Percentiles rank a stretch among this genome's conserved stretches.
Conservation (phyloP, 2,888 invertebrate genomes). For the Eupithecia subumbrata region DNA sequence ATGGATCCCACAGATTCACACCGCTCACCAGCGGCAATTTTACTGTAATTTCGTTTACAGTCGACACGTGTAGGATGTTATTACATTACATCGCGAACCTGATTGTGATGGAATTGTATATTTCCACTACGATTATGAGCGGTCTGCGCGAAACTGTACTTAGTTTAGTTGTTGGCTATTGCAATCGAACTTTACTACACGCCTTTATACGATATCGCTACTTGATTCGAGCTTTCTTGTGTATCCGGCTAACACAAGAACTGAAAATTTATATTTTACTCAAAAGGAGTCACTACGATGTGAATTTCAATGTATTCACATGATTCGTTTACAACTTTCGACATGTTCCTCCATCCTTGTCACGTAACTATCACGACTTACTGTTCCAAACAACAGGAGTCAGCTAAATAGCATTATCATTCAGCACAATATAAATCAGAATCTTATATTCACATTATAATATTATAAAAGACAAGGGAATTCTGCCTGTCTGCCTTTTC, state of each 20-base stretch:
- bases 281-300: background rate
- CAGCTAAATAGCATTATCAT: background rate
- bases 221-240: background rate
- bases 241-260: background rate
- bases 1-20: background rate
- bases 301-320: background rate
- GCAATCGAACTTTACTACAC: background rate
- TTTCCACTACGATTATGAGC: conserved; percentile 18
- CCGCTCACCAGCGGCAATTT: conserved; percentile 24
- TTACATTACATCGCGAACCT: conserved; percentile 40
- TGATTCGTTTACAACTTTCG: background rate
- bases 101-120: conserved; percentile 30
- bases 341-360: background rate
- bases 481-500: background rate
- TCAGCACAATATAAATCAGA: background rate
- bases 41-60: conserved; percentile 36
- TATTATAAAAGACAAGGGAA: background rate
- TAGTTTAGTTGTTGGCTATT: conserved; percentile 5
- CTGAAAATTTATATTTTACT: background rate
- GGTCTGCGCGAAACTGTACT: conserved; percentile 8
- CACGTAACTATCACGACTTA: background rate
- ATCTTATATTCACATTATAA: background rate
- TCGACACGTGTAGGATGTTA: conserved; percentile 39
- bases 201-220: background rate
- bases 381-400: background rate